These are phyloP conservation scores for Hypercompe scribonia DNA, from an alignment of 2,888 invertebrate species.

Conservation along the genomic window DNA sequence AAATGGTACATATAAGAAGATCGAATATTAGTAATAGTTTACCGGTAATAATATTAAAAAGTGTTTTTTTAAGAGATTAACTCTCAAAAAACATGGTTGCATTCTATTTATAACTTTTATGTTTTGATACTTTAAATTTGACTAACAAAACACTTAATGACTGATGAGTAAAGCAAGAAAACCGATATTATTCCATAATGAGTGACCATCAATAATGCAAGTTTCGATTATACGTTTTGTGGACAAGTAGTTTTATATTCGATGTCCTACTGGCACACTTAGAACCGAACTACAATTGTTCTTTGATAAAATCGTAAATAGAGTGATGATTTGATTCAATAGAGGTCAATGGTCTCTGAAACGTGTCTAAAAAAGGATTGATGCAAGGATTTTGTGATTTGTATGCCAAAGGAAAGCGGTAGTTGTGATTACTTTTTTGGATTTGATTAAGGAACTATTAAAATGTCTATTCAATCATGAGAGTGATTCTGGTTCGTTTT, in stretches of 20 bases:
- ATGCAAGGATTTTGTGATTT: not conserved
- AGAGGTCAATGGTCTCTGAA: slow-evolving; percentile 49
- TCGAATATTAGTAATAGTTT: not conserved
- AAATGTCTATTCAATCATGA: too few relatives aligned
- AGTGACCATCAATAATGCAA: not conserved
- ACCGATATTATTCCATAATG: not conserved
- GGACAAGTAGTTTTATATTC: slow-evolving; percentile 38
- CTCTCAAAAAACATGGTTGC: not conserved
- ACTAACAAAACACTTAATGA: not conserved
- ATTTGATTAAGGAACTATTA: not conserved
- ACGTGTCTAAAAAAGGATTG: slow-evolving; percentile 50
- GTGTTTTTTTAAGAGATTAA: too few relatives aligned
- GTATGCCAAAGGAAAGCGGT: not conserved
- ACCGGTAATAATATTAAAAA: not conserved
- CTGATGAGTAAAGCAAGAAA: not conserved
- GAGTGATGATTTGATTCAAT: slow-evolving; percentile 42
- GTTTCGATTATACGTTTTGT: slow-evolving; percentile 35
- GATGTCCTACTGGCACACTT: slow-evolving; percentile 44
- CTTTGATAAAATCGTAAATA: slow-evolving; percentile 52
- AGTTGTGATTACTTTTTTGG: not conserved
- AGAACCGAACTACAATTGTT: slow-evolving; percentile 22
- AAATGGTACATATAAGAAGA: not conserved
- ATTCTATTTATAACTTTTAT: not conserved
- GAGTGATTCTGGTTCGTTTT: too few relatives aligned
- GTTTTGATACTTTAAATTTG: not conserved